These are phyloP conservation scores for Acyrthosiphon pisum DNA, from an alignment of 1,140 invertebrate species.

Conservation along the genomic window DNA sequence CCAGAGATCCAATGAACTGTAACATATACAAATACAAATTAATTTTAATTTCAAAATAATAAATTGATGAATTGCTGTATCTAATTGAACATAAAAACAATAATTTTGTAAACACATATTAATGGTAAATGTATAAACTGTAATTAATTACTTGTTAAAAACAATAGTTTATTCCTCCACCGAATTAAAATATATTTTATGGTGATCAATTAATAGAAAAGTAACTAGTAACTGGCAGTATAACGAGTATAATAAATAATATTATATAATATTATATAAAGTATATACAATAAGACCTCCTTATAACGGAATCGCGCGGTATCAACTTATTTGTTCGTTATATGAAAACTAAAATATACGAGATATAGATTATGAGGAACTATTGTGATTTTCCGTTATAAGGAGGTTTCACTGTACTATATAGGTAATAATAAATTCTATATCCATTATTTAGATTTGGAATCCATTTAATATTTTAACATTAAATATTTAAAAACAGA, in stretches of 20 bases:
- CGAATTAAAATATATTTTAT: background rate
- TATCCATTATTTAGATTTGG: background rate
- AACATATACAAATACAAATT: constrained; percentile 65
- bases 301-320: too few relatives aligned
- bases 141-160: background rate
- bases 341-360: too few relatives aligned
- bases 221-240: too few relatives aligned
- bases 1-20: constrained; percentile 97
- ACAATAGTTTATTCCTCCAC: background rate
- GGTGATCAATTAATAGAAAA: too few relatives aligned
- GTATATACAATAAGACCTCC: too few relatives aligned
- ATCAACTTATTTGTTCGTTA: too few relatives aligned
- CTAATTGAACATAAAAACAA: background rate
- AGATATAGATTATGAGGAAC: too few relatives aligned
- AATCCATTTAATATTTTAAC: background rate
- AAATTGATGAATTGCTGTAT: background rate
- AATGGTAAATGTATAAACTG: background rate
- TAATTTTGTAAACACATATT: background rate
- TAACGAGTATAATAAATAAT: too few relatives aligned
- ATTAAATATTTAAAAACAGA: background rate
- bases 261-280: too few relatives aligned
- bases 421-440: background rate
- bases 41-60: background rate
- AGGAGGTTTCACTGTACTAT: too few relatives aligned
- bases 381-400: too few relatives aligned